Evolutionary conservation across 2,888 invertebrate species (phyloP).

Genomic region (Macaria liturata): DNA sequence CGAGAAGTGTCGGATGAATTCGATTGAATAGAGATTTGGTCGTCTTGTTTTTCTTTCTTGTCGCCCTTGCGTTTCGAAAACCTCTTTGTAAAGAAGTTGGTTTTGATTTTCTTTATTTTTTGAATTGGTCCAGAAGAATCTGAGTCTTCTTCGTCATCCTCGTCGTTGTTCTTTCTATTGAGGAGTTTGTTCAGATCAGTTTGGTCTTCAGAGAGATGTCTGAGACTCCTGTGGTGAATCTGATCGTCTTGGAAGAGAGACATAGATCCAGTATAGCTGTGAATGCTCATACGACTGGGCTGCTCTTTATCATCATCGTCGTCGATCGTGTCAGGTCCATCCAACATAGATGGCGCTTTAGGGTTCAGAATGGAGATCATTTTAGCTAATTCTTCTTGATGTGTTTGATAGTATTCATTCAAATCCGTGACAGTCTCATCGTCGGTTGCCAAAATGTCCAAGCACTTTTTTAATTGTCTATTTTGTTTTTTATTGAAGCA

Average conservation of each 20-base stretch:
- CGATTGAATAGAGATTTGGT: constrained; percentile 78
- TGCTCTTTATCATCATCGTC: constrained; percentile 68
- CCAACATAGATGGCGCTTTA: constrained; percentile 62
- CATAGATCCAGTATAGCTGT: constrained; percentile 60
- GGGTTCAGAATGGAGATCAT: constrained; percentile 68
- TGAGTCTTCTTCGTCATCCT: constrained; percentile 69
- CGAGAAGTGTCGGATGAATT: constrained; percentile 77
- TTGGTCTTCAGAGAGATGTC: constrained; percentile 71
- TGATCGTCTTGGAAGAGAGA: constrained; percentile 71
- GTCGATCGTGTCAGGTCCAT: constrained; percentile 63
- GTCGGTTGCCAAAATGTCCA: constrained; percentile 84
- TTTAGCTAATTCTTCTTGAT: constrained; percentile 70
- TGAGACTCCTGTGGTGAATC: constrained; percentile 62
- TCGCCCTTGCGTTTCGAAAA: constrained; percentile 81
- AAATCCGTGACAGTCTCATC: constrained; percentile 70
- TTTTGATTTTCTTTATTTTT: constrained; percentile 85
- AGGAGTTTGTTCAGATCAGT: constrained; percentile 67
- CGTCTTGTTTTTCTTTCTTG: constrained; percentile 68
- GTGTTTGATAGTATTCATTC: constrained; percentile 67
- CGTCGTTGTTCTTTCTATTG: constrained; percentile 68
- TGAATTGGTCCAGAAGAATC: constrained; percentile 75
- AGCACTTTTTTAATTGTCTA: constrained; percentile 82
- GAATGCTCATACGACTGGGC: constrained; percentile 56
- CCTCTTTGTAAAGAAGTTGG: constrained; percentile 83
- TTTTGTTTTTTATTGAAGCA: constrained; percentile 45